Base-by-base conservation (phyloP, 2,113 vertebrate genomes). In the Ammodytes marinus region DNA sequence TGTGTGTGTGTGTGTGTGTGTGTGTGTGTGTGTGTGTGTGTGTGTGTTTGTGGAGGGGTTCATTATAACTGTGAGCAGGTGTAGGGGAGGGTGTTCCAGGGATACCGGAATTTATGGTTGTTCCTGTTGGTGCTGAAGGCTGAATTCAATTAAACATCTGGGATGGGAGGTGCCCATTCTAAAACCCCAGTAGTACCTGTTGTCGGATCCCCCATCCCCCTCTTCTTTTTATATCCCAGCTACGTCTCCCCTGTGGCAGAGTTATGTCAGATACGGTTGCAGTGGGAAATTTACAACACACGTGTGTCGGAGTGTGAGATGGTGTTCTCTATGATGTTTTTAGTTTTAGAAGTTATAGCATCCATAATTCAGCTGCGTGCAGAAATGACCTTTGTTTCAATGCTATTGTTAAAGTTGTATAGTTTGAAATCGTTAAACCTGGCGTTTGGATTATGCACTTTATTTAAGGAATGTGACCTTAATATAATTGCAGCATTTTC, bases 131-230 rank as follows among this genome's bases (percentile, higher is more conserved):
- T 60, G 70, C 73, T 84, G 69, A 53, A 17, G 76, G 81, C 83
- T 87, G 80, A 80, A 74, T 84, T 83, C 69, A 87, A 73, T 87
- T 78, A 63, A 82, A 77, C 82, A 84, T 84, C 83, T 84, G 85
- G 54, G 74, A 75, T 76, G 70, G 86, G 86, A 84, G 83, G 83
- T 53, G 14, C 60, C 15, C 68, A 35, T 75, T 75, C 74, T 66
- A 75, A 40, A 83, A 74, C 78, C 76, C 71, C 65, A 37, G n/a
- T 60, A 74, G 75, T 79, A 82, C 80, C 66, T 76, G 60, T 69
- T 81, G 75, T 83, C 77, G 78, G 58, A 68, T 70, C 59, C 60
- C 35, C 50, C 39, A 75, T 42, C 47, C 39, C 37, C 13, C 39
- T 45, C 19, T 50, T 80, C 55, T 64, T 17, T 69, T 64, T 39